phyloP scores from a whole-genome alignment of 1,140 invertebrate species.

The Trypoxylus dichotomus region DNA sequence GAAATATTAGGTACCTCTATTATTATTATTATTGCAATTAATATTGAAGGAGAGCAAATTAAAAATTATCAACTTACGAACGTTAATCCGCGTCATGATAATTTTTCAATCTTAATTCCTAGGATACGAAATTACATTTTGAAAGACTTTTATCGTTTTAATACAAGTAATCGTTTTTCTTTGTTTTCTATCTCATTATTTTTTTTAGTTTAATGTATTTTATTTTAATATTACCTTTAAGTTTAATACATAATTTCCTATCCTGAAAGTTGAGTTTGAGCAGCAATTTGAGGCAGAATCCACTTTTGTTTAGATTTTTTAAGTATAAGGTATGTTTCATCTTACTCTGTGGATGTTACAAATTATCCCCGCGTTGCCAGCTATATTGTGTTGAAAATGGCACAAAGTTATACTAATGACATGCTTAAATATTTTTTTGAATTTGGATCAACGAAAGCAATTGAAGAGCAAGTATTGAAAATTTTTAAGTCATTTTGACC shows the following conservation, averaged over 20 bases:
- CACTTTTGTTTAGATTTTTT: too few relatives aligned
- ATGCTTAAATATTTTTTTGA: too few relatives aligned
- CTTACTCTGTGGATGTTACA: too few relatives aligned
- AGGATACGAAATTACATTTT: not conserved
- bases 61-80: not conserved
- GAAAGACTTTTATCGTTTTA: conserved; percentile 1
- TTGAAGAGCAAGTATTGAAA: too few relatives aligned
- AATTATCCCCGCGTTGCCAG: too few relatives aligned
- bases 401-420: too few relatives aligned
- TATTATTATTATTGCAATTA: conserved; percentile 1
- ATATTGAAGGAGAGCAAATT: not conserved
- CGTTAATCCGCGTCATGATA: too few relatives aligned
- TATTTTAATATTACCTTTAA: not conserved
- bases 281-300: not conserved
- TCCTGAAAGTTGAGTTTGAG: not conserved
- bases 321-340: too few relatives aligned
- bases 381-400: too few relatives aligned
- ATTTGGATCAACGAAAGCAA: too few relatives aligned
- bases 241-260: not conserved
- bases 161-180: not conserved
- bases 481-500: too few relatives aligned
- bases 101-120: not conserved
- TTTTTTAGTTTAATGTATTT: not conserved
- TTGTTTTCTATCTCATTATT: not conserved
- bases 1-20: conserved; percentile 8